Percentiles rank a stretch among this genome's conserved stretches.
Evolutionary conservation across 2,113 vertebrate genomes (phyloP).

Genomic region (Nycticorax nycticorax): DNA sequence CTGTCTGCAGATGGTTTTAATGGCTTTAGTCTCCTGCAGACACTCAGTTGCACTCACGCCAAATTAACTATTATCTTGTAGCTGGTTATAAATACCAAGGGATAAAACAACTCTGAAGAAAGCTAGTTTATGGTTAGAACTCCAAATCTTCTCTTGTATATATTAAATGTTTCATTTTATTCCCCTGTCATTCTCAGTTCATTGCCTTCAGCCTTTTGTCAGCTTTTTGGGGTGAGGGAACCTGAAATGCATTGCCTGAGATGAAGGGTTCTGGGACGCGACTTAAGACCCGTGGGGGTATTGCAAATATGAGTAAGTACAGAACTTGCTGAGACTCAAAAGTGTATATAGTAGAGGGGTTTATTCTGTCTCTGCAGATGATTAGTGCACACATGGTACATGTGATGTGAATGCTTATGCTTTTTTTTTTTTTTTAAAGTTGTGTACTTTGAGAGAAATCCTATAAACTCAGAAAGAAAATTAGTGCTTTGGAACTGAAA

Average conservation of each 20-base stretch:
- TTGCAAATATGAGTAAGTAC: not conserved
- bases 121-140: not conserved
- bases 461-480: not conserved
- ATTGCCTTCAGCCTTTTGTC: not conserved
- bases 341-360: not conserved
- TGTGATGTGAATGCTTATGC: not conserved
- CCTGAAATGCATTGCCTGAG: not conserved
- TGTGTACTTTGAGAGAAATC: not conserved
- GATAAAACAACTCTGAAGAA: not conserved
- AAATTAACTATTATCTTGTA: constrained; percentile 8
- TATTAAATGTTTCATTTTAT: not conserved
- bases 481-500: not conserved
- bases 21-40: not conserved
- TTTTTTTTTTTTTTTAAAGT: not conserved
- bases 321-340: not conserved
- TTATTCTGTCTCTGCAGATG: not conserved
- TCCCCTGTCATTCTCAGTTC: not conserved
- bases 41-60: not conserved
- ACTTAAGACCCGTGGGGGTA: not conserved
- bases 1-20: constrained; percentile 15
- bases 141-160: not conserved
- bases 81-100: constrained; percentile 7
- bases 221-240: not conserved
- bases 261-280: not conserved
- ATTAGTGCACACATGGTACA: not conserved